phyloP scores from a whole-genome alignment of 2,113 vertebrate species.

The Panthera uncia region DNA sequence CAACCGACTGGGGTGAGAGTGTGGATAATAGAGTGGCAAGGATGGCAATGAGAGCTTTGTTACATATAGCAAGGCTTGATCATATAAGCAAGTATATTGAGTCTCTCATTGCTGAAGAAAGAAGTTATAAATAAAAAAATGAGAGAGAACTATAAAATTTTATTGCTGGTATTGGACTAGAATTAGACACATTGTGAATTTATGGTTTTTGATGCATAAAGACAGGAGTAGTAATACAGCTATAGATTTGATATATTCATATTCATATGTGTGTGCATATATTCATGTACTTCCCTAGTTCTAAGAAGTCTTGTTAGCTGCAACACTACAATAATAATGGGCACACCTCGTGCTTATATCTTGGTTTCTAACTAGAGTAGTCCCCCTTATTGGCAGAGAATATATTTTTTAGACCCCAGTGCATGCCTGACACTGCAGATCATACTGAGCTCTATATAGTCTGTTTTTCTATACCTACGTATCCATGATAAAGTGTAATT shows the following conservation, averaged over 20 bases:
- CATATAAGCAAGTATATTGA: neutral
- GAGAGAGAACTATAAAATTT: too few species aligned
- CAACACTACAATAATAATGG: neutral
- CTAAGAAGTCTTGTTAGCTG: neutral
- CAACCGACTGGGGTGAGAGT: neutral
- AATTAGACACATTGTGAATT: neutral
- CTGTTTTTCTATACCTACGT: too few species aligned
- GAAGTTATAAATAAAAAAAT: neutral
- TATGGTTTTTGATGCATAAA: neutral
- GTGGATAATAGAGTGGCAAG: rapidly evolving
- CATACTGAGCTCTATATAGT: too few species aligned
- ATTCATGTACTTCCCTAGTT: neutral
- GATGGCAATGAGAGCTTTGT: neutral
- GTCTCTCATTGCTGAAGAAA: neutral
- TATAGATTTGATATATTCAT: neutral
- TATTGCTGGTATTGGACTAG: neutral
- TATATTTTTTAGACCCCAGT: too few species aligned
- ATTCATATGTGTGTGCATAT: too few species aligned
- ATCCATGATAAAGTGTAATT: too few species aligned
- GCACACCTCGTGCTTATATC: neutral
- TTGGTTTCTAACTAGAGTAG: neutral
- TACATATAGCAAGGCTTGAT: neutral
- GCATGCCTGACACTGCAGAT: too few species aligned
- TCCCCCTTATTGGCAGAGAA: neutral
- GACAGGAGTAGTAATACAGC: neutral